These are phyloP conservation scores for Drosophila pachea DNA, from an alignment of 1,140 invertebrate genomes.

Conservation along the genomic window DNA sequence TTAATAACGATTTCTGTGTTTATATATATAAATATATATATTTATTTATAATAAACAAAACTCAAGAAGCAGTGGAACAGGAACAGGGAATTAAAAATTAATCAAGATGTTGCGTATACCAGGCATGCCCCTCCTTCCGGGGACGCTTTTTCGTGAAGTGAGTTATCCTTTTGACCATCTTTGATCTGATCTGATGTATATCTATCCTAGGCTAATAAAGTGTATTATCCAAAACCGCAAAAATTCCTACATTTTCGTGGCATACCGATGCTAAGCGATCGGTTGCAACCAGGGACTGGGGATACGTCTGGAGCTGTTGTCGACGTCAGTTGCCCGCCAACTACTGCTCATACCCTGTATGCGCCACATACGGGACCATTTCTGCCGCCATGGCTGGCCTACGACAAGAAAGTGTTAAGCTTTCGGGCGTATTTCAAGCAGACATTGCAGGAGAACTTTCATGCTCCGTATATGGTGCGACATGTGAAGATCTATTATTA, in stretches of 20 bases:
- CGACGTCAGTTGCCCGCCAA: slow-evolving; percentile 68
- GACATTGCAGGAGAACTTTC: slow-evolving; percentile 86
- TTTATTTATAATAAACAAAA: slow-evolving; percentile 30
- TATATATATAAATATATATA: too few species aligned
- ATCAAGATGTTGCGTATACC: slow-evolving; percentile 70
- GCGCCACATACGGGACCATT: slow-evolving; percentile 84
- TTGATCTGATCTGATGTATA: not conserved
- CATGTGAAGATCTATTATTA: slow-evolving; percentile 92
- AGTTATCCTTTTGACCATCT: slow-evolving; percentile 29
- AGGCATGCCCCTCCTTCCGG: slow-evolving; percentile 72
- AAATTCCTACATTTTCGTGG: slow-evolving; percentile 67
- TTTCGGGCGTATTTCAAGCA: slow-evolving; percentile 94
- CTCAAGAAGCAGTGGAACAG: slow-evolving; percentile 11
- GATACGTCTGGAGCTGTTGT: slow-evolving; percentile 48
- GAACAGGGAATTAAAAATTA: slow-evolving; percentile 21
- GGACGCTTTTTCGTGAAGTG: slow-evolving; percentile 72
- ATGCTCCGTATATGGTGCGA: slow-evolving; percentile 85
- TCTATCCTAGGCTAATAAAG: slow-evolving; percentile 80
- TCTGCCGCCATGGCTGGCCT: slow-evolving; percentile 90
- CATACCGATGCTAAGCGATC: slow-evolving; percentile 78
- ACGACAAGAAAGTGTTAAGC: slow-evolving; percentile 90
- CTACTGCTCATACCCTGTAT: slow-evolving; percentile 83
- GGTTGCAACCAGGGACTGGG: slow-evolving; percentile 37
- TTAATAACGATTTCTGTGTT: too few species aligned
- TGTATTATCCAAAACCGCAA: slow-evolving; percentile 80